Conservation (phyloP, 2,797 vertebrate genomes). For the Typhlichthys eigenmanni region DNA sequence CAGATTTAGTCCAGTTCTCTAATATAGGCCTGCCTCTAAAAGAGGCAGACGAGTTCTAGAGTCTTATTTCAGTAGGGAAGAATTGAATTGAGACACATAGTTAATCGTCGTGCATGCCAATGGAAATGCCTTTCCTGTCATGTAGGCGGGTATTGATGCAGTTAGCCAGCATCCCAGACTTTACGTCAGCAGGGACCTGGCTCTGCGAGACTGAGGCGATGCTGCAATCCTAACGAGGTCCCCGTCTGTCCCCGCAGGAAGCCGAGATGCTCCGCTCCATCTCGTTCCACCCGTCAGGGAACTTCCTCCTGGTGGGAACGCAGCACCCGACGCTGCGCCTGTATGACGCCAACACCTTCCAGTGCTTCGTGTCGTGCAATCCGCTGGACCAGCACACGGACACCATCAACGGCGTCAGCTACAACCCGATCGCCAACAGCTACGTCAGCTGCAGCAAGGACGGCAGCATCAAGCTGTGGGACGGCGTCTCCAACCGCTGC, state of each 20-base stretch:
- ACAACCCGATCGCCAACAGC: conserved; percentile 92
- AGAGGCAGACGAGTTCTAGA: too few relatives aligned
- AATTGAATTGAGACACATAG: too few relatives aligned
- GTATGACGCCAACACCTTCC: conserved; percentile 98
- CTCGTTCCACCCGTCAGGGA: conserved; percentile 96
- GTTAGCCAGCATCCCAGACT: too few relatives aligned
- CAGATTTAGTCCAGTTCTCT: too few relatives aligned
- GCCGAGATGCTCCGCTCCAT: conserved; percentile 97
- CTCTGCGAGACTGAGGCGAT: too few relatives aligned
- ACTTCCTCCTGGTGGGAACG: conserved; percentile 94
- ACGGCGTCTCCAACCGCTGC: conserved; percentile 95
- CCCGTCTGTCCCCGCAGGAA: conserved; percentile 76
- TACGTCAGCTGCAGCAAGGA: conserved; percentile 97
- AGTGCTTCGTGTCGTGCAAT: conserved; percentile 97
- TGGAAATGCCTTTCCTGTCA: too few relatives aligned
- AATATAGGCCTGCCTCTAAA: too few relatives aligned
- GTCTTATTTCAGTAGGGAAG: too few relatives aligned
- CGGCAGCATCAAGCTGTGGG: conserved; percentile 97
- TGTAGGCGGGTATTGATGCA: too few relatives aligned
- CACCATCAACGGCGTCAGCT: conserved; percentile 92
- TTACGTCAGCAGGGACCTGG: too few relatives aligned
- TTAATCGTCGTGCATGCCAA: too few relatives aligned
- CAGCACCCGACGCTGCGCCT: conserved; percentile 96
- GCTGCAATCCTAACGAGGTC: too few relatives aligned
- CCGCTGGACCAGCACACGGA: conserved; percentile 97